These are phyloP conservation scores for Lepidurus couesii DNA, from an alignment of 1,140 invertebrate genomes.

Conservation along the genomic window DNA sequence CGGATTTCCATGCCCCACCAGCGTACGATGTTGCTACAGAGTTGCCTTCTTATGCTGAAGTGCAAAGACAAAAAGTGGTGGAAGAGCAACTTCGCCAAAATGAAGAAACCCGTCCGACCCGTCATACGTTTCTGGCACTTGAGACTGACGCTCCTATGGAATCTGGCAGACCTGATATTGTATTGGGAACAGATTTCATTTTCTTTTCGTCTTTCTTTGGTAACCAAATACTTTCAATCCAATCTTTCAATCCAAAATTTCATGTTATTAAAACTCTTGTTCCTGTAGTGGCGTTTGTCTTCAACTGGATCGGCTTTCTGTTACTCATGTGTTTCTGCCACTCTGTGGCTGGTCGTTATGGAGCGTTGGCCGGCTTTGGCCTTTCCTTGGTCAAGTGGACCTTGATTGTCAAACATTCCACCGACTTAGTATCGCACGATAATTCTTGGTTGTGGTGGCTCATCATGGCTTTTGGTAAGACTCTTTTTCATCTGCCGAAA, in stretches of 20 bases:
- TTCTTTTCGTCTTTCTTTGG: slow-evolving; percentile 80
- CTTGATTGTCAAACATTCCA: slow-evolving; percentile 83
- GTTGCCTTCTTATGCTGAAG: slow-evolving; percentile 84
- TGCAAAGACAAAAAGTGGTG: slow-evolving; percentile 73
- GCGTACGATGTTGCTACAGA: slow-evolving; percentile 70
- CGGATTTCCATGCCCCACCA: slow-evolving; percentile 75
- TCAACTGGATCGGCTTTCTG: slow-evolving; percentile 93
- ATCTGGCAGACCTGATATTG: slow-evolving; percentile 48
- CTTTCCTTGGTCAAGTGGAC: slow-evolving; percentile 91
- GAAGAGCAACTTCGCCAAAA: slow-evolving; percentile 55
- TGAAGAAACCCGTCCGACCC: background rate
- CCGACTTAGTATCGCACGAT: slow-evolving; percentile 72
- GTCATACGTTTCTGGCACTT: background rate
- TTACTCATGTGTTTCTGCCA: slow-evolving; percentile 87
- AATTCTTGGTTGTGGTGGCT: slow-evolving; percentile 87
- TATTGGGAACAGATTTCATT: slow-evolving; percentile 77
- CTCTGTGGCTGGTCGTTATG: slow-evolving; percentile 85
- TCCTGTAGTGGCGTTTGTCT: slow-evolving; percentile 70
- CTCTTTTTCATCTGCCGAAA: slow-evolving; percentile 31
- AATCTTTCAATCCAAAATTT: slow-evolving; percentile 27
- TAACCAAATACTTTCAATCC: slow-evolving; percentile 44
- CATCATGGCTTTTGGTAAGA: slow-evolving; percentile 75
- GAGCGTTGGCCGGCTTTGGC: slow-evolving; percentile 84
- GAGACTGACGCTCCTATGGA: slow-evolving; percentile 15
- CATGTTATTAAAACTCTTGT: slow-evolving; percentile 31